Conservation (phyloP, 2,113 vertebrate genomes). For the Aptenodytes patagonicus region DNA sequence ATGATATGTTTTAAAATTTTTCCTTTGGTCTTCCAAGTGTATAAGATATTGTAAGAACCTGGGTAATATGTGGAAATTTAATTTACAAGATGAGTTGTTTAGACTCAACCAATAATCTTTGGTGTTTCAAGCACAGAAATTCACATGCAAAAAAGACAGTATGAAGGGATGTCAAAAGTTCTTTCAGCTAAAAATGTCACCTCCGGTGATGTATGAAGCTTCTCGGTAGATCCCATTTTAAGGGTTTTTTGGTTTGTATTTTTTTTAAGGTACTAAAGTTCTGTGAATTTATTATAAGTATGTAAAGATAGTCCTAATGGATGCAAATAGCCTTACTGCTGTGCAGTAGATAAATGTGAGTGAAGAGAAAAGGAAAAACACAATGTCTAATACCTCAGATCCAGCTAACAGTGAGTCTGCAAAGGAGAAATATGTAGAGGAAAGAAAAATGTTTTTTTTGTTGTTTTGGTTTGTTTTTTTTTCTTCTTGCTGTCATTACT, state of each 20-base stretch:
- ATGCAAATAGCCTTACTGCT: background rate
- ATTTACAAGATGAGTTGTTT: background rate
- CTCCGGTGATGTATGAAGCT: background rate
- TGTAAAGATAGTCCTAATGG: background rate
- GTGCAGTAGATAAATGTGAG: slow-evolving; percentile 19
- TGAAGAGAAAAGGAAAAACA: too few species aligned
- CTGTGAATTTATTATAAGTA: slow-evolving; percentile 2
- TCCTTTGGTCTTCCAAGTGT: background rate
- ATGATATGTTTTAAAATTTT: background rate
- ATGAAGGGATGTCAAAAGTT: background rate
- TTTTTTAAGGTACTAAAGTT: slow-evolving; percentile 28
- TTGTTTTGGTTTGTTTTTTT: background rate
- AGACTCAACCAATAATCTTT: background rate
- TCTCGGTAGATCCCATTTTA: background rate
- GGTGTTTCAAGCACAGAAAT: background rate
- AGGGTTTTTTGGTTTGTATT: background rate
- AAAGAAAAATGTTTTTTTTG: background rate
- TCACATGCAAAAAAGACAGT: background rate
- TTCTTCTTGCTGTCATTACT: background rate
- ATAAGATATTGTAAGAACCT: background rate
- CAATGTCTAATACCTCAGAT: background rate
- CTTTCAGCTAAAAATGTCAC: background rate
- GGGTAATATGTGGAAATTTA: background rate
- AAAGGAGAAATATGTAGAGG: background rate
- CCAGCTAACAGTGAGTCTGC: slow-evolving; percentile 1